Evolutionary conservation across 2,113 vertebrate species (phyloP).

Genomic region (Tympanuchus pallidicinctus): DNA sequence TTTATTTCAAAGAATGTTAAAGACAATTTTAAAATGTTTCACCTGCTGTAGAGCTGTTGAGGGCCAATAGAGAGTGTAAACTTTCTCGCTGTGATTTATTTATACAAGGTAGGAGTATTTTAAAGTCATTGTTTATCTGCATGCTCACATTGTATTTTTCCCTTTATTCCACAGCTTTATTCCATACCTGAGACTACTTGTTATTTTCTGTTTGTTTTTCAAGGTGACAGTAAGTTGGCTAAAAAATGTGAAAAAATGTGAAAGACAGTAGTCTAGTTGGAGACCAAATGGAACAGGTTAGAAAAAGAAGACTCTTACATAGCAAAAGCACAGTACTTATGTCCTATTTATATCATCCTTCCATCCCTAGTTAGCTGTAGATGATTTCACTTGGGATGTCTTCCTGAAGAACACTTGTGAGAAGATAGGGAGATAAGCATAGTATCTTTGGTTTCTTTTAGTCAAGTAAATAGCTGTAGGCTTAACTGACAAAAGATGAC

Average conservation of each 20-base stretch:
- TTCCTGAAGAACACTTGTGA: slow-evolving; percentile 30
- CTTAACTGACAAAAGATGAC: neutral
- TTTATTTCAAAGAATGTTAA: slow-evolving; percentile 31
- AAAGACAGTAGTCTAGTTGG: neutral
- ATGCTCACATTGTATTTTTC: neutral
- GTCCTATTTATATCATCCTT: neutral
- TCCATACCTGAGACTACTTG: neutral
- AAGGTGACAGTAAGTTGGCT: neutral
- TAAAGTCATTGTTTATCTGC: neutral
- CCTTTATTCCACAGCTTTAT: neutral
- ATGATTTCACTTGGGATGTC: slow-evolving; percentile 18
- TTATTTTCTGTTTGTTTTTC: neutral
- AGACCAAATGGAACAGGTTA: neutral
- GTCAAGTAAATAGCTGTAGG: slow-evolving; percentile 14
- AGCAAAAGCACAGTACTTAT: neutral
- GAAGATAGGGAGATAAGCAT: slow-evolving; percentile 19
- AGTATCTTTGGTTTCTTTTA: neutral
- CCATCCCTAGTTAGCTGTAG: neutral
- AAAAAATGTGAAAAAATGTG: neutral
- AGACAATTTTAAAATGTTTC: neutral
- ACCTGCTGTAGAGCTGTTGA: neutral
- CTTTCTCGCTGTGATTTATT: neutral
- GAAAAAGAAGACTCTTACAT: neutral
- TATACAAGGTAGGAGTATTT: neutral
- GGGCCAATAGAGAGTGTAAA: neutral